Base-by-base conservation (phyloP, 2,113 vertebrate genomes). In the Xiphorhynchus elegans region DNA sequence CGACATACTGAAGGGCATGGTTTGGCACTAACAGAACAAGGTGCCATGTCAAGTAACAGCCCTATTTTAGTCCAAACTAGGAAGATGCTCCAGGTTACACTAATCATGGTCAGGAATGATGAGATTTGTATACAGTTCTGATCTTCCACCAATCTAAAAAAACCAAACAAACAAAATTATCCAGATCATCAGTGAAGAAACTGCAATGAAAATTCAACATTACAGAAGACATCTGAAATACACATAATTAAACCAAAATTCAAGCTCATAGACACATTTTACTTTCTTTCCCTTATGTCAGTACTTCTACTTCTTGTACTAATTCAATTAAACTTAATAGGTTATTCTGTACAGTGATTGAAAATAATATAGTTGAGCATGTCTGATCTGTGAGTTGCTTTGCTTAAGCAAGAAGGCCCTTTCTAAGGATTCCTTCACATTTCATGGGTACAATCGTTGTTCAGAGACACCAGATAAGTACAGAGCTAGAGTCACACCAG, bases 1-100 rank as follows among this genome's bases (percentile, higher is more conserved):
- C 99, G 99, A 97, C 99, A 99, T 56, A 97, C 98, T 68, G 98
- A 98, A 93, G 99, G 99, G 96, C 99, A 99, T 35, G 99, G 97
- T 93, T 99, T 98, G 70, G 99, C 99, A 97, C 98, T 98, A 96
- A 98, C 98, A 93, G 98, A 97, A 29, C 96, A 98, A 97, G 99
- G 98, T 96, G 98, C 98, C 94, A 99, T 98, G 88, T 99, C 98
- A 96, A 99, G 98, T 96, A 99, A 98, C 90, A 99, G 98, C 96
- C 99, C 99, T 46, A 99, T 98, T 98, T 98, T 98, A 98, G 98
- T 98, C 98, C 99, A 98, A 93, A 99, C 98, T 97, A 99, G 98
- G 96, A 99, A 98, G 97, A 99, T 98, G 97, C 97, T 99, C 98
- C 99, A 98, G 98, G 98, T 98, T 97, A 98, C 98, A 98, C 95